phyloP scores from a whole-genome alignment of 2,888 invertebrate genomes.

The Beris morrisii region DNA sequence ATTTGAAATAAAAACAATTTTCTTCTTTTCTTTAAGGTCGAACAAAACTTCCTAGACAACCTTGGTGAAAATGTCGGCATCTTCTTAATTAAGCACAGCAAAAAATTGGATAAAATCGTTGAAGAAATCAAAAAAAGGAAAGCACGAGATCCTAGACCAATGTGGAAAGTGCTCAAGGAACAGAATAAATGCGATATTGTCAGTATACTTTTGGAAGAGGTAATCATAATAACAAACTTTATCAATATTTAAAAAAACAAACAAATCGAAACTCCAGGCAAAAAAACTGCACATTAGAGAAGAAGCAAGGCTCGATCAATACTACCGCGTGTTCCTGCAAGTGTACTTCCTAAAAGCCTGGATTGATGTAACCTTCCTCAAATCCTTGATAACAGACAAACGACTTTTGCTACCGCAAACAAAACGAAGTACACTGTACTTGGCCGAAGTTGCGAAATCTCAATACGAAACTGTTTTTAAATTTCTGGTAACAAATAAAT shows the following conservation, averaged over 20 bases:
- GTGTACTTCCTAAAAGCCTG: conserved; percentile 49
- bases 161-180: conserved; percentile 50
- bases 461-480: conserved; percentile 46
- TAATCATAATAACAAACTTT: conserved; percentile 2
- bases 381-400: conserved; percentile 44
- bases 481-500: conserved; percentile 44
- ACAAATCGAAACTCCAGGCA: conserved; percentile 42
- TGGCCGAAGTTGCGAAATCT: conserved; percentile 42
- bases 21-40: conserved; percentile 42
- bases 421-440: conserved; percentile 42
- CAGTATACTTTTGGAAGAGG: conserved; percentile 47
- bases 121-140: conserved; percentile 42
- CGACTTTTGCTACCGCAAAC: conserved; percentile 46
- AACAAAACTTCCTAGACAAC: conserved; percentile 49
- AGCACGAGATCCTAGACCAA: conserved; percentile 44
- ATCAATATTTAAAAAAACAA: not conserved
- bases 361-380: conserved; percentile 49
- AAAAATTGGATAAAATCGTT: conserved; percentile 44
- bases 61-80: conserved; percentile 47
- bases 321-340: conserved; percentile 48
- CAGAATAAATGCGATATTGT: conserved; percentile 48
- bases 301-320: conserved; percentile 45
- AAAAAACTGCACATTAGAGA: conserved; percentile 47
- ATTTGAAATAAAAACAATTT: too few species aligned
- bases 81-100: conserved; percentile 47